Evolutionary conservation across 2,797 vertebrate species (phyloP), one percentile per base, ranked within the genome.

Genomic region (Kryptopterus vitreolus): DNA sequence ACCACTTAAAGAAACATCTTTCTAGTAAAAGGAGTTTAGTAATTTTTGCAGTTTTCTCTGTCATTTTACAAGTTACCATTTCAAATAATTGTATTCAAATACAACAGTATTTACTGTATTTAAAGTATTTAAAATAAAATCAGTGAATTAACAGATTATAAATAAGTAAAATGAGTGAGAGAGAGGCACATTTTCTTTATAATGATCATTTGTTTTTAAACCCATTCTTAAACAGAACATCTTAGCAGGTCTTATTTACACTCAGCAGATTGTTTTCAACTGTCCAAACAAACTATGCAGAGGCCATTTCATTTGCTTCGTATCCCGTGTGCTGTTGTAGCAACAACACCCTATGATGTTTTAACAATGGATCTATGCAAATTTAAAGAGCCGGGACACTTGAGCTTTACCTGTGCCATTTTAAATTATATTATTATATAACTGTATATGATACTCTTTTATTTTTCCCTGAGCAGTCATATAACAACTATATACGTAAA

Each of bases 311-410:
- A 29, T 69, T 24, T 50, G n/a, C 65, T 38, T 16, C 15, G 9
- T 68, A n/a, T 1, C 6, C n/a, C 0, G 2, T 24, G 63, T 43
- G 12, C 20, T 72, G 70, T 72, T 72, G 6, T 57, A 31, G 11
- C 52, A 72, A 72, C 70, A 72, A 33, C 8, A 71, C 3, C 31
- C 46, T 29, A 6, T 2, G 12, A 65, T 1, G 1, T 5, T 11
- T 38, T 65, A 38, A 4, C 62, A 68, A 18, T 26, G 16, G 1
- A 0, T 43, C 3, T 11, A 13, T 22, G 24, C 3, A 53, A 5
- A 52, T 71, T 52, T 52, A 52, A 71, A 71, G 68, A 31, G 48
- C 46, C 66, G 31, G 48, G 24, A 20, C 46, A 70, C 24, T 31
- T 0, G 7, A 31, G 18, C 1, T 52, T 12, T 31, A 46, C 26